Base-by-base conservation (phyloP, 2,797 vertebrate genomes). In the Anguilla marmorata region DNA sequence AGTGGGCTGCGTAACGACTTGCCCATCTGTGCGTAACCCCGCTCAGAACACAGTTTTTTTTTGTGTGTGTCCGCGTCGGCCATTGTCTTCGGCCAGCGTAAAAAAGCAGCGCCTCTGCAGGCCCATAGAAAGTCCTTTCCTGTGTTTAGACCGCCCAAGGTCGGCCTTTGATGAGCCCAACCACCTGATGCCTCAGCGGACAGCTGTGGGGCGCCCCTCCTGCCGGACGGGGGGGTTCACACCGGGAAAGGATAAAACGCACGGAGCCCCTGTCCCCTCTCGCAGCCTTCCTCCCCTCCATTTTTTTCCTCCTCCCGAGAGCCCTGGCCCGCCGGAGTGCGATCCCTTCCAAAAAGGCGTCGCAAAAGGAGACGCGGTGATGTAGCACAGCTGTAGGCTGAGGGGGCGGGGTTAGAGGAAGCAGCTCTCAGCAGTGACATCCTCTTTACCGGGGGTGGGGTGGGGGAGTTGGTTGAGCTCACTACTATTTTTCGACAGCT, bases 401-500 rank as follows among this genome's bases (percentile, higher is more conserved):
- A 86, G 90, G 92, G 93, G 94, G 94, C 93, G 93, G 76, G 50
- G 93, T 92, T 91, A 91, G 93, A 95, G 96, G 96, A 96, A 96
- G 93, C 93, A 80, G 91, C 93, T 94, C 92, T 94, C 94, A 93
- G 93, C 94, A 92, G 93, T 91, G 92, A 93, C 93, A 95, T 96
- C 95, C 95, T 96, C 92, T 93, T 90, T 89, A 91, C 92, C 76
- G 3, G 30, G 33, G n/a, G 72, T 33, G 72, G 72, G 74, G 74
- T 37, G 60, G 41, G 16, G 88, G 66, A 90, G 91, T 6, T 69
- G 9, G 91, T 91, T 87, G 33, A 83, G 90, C 92, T 94, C 93
- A 90, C 91, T 93, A 91, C 90, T 90, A 89, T 92, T 41, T 41
- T 94, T 93, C 91, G 93, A 93, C 95, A 95, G 93, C 95, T 95